These are phyloP conservation scores for Cryptophagus acutangulus DNA, from an alignment of 2,888 invertebrate species.

Conservation along the genomic window DNA sequence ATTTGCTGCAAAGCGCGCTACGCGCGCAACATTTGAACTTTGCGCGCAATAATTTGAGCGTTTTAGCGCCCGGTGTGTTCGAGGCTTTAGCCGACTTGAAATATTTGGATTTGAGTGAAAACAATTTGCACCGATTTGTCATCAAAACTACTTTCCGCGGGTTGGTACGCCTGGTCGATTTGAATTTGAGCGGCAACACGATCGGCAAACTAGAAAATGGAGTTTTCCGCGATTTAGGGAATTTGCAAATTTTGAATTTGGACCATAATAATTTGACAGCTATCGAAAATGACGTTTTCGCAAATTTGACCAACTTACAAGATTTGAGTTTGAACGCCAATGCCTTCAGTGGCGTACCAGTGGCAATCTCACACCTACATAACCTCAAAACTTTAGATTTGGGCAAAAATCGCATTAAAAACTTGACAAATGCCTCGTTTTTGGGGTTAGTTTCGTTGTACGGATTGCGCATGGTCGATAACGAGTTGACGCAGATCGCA, in stretches of 20 bases:
- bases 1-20: slow-evolving; percentile 69
- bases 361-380: slow-evolving; percentile 63
- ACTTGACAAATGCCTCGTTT: slow-evolving; percentile 67
- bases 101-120: slow-evolving; percentile 67
- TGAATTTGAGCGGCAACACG: slow-evolving; percentile 70
- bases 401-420: slow-evolving; percentile 73
- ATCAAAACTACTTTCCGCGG: slow-evolving; percentile 73
- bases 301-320: slow-evolving; percentile 72
- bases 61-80: slow-evolving; percentile 69
- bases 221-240: slow-evolving; percentile 70
- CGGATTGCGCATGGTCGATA: slow-evolving; percentile 73
- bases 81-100: slow-evolving; percentile 69
- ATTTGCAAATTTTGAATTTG: slow-evolving; percentile 68
- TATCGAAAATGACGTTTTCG: slow-evolving; percentile 70
- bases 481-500: slow-evolving; percentile 71
- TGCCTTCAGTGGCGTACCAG: slow-evolving; percentile 63
- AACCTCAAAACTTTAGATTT: slow-evolving; percentile 74
- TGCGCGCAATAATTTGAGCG: slow-evolving; percentile 71
- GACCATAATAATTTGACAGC: slow-evolving; percentile 66
- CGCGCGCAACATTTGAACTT: slow-evolving; percentile 68
- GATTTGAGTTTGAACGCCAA: slow-evolving; percentile 74
- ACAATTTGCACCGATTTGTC: slow-evolving; percentile 72
- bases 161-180: slow-evolving; percentile 65
- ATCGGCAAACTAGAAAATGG: slow-evolving; percentile 66
- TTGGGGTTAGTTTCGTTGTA: slow-evolving; percentile 69